Evolutionary conservation across 1,140 invertebrate genomes (phyloP).

Genomic region (Danaus plexippus): DNA sequence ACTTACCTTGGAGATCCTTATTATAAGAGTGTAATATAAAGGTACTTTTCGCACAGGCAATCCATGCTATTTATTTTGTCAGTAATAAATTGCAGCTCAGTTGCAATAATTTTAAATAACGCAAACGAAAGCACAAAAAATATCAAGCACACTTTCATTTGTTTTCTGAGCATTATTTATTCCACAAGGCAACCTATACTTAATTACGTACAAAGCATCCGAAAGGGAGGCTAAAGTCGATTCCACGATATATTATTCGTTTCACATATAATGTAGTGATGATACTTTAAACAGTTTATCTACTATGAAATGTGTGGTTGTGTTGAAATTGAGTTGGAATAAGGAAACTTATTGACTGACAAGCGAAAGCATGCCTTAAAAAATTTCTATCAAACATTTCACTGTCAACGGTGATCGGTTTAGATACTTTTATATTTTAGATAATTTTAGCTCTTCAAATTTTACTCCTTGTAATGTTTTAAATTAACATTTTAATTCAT

Average conservation of each 20-base stretch:
- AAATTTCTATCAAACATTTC: slow-evolving; percentile 4
- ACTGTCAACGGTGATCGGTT: not conserved
- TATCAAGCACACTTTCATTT: too few species aligned
- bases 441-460: slow-evolving; percentile 6
- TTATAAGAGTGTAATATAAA: slow-evolving; percentile 11
- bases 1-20: slow-evolving; percentile 53
- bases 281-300: slow-evolving; percentile 9
- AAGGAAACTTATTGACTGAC: slow-evolving; percentile 10
- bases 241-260: slow-evolving; percentile 43
- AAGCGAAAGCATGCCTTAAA: slow-evolving; percentile 18
- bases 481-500: slow-evolving; percentile 54
- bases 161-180: too few species aligned
- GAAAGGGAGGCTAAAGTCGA: slow-evolving; percentile 51
- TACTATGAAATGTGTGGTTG: slow-evolving; percentile 20
- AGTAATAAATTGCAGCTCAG: slow-evolving; percentile 4
- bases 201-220: not conserved
- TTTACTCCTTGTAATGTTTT: slow-evolving; percentile 69
- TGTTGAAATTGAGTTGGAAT: slow-evolving; percentile 8
- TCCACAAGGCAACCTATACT: too few species aligned
- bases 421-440: not conserved
- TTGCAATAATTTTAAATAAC: too few species aligned
- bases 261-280: slow-evolving; percentile 15
- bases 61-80: slow-evolving; percentile 34
- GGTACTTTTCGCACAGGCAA: slow-evolving; percentile 10
- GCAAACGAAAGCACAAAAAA: too few species aligned